Evolutionary conservation across 1,140 invertebrate genomes (phyloP), one percentile per base, ranked within the genome.

Genomic region (Tigriopus japonicus): DNA sequence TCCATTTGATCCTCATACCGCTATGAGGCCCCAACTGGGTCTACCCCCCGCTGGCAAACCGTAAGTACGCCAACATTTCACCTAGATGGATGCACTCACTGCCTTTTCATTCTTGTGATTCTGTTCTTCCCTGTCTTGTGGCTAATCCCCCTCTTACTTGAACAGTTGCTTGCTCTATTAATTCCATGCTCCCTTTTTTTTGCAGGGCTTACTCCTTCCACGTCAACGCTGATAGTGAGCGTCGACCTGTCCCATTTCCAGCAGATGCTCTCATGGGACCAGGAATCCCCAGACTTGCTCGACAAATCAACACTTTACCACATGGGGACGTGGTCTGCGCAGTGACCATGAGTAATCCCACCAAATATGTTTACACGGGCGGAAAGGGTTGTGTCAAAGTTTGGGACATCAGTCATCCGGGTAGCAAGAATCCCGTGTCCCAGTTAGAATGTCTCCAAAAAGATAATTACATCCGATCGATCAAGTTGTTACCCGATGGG

Each of bases 361-460:
- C 87, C 60, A 83, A 90, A 71, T 88, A 92, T 72, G 90, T 97
- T 7, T 98, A 95, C 73, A 98, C 94, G 14, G 94, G 94, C n/a
- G 94, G 94, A 59, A 97, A 97, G 74, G 92, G 94, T 52, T 96
- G 91, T 74, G 93, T 98, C 52, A 98, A 97, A 75, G 86, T 97
- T 0, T 82, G 70, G 69, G 69, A 84, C 70, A 87, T 94, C 66
- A 84, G 83, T 68, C 85, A 87, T 68, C 83, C 86, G 2, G 81
- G 79, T 13, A 80, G 75, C 54, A 85, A 87, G 64, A 84, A 78
- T 19, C 88, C 89, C 5, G 80, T 95, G 1, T 87, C 87, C 62
- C 90, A 93, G 71, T 72, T 96, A 52, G 90, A 96, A 72, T 96
- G 92, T 73, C 74, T 94, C 75, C 83, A 92, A 83, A 78, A 89